phyloP scores from a whole-genome alignment of 2,113 vertebrate genomes.

The Ictalurus punctatus region DNA sequence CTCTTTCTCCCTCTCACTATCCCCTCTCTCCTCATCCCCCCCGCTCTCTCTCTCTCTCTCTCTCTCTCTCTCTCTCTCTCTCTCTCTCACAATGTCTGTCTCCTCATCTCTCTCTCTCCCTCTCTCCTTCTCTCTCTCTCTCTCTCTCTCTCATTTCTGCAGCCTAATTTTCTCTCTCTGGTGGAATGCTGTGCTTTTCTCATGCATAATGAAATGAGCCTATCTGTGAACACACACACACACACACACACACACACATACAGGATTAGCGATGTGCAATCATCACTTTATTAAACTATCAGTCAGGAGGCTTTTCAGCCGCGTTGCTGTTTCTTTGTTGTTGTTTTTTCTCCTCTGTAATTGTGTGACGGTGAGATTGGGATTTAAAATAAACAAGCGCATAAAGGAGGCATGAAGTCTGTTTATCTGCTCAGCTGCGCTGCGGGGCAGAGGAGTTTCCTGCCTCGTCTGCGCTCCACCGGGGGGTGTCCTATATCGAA shows the following conservation, averaged over 20 bases:
- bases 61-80: background rate
- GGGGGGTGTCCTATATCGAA: slow-evolving; percentile 9
- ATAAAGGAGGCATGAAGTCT: slow-evolving; percentile 14
- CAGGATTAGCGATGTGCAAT: background rate
- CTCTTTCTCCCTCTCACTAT: too few relatives aligned
- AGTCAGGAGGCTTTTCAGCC: background rate
- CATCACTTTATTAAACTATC: background rate
- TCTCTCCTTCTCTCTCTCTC: background rate
- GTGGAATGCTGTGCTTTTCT: slow-evolving; percentile 50
- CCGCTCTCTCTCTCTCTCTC: background rate
- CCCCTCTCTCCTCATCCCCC: background rate
- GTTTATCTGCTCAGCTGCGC: slow-evolving; percentile 33
- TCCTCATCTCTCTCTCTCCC: slow-evolving; percentile 50
- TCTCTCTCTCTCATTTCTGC: background rate
- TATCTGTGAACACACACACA: background rate
- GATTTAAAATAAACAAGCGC: background rate
- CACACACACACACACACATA: background rate
- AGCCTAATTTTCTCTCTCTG: slow-evolving; percentile 3
- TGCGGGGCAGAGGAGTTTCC: background rate
- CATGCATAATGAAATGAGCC: slow-evolving; percentile 55
- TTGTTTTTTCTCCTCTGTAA: background rate
- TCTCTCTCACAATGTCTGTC: background rate
- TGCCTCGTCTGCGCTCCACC: background rate
- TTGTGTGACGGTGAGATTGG: background rate
- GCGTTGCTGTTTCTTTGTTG: background rate